A percentile compares a stretch with the other conserved stretches of the same genome.
phyloP scores from a whole-genome alignment of 2,113 vertebrate genomes.

The Gymnocephalus cernua region DNA sequence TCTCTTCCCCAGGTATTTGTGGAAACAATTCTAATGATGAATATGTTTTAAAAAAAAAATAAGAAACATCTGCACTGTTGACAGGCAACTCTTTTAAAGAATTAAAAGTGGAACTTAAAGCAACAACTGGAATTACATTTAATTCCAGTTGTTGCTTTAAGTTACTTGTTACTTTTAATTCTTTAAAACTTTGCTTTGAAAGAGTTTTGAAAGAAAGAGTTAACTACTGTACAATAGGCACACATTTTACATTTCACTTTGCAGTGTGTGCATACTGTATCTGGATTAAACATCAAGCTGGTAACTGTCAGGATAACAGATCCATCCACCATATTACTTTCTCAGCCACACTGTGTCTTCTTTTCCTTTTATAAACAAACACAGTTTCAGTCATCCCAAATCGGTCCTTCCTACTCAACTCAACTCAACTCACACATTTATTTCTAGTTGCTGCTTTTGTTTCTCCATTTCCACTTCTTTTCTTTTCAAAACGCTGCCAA shows the following conservation, averaged over 20 bases:
- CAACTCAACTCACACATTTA: neutral
- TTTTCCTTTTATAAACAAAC: neutral
- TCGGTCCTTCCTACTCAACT: neutral
- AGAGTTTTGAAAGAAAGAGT: no score
- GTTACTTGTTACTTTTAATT: no score
- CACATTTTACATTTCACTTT: conserved; percentile 4
- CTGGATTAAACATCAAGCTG: conserved; percentile 7
- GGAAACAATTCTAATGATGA: neutral
- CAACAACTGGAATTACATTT: no score
- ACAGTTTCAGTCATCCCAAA: neutral
- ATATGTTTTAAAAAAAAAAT: neutral
- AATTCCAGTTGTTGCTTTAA: no score
- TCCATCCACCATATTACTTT: neutral
- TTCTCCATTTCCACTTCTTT: neutral
- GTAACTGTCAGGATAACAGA: conserved; percentile 18
- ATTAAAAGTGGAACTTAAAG: no score
- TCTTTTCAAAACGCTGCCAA: neutral
- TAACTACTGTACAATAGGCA: neutral
- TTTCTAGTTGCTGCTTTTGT: neutral
- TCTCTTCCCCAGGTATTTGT: neutral
- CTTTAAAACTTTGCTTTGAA: no score
- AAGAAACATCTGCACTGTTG: conserved; percentile 4
- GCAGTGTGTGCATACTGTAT: neutral
- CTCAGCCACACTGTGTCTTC: neutral
- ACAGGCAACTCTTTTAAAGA: neutral